These are phyloP conservation scores for Protophormia terraenovae DNA, from an alignment of 2,888 invertebrate species.

Conservation along the genomic window DNA sequence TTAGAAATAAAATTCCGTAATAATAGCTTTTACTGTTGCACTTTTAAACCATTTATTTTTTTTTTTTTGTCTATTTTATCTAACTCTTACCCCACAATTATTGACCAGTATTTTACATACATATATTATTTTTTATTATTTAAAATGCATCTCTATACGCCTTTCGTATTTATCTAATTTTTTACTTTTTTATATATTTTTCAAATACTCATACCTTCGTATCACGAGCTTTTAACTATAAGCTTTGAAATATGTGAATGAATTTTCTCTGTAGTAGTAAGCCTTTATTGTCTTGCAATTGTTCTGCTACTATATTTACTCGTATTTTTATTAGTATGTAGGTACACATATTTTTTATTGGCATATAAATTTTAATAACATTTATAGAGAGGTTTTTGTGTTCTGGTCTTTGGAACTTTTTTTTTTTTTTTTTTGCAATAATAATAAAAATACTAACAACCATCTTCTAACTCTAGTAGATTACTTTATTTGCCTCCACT, in stretches of 20 bases:
- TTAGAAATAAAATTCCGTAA: too few relatives aligned
- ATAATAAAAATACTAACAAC: conserved; percentile 3
- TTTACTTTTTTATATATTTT: neutral
- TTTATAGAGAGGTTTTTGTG: conserved; percentile 39
- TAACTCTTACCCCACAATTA: neutral
- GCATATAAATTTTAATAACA: conserved; percentile 61
- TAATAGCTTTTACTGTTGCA: too few relatives aligned
- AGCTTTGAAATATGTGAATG: neutral
- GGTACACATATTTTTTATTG: conserved; percentile 48
- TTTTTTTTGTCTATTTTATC: neutral
- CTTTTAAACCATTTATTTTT: neutral
- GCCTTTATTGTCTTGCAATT: conserved; percentile 27
- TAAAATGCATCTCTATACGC: neutral
- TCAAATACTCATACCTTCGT: neutral
- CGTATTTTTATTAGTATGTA: too few relatives aligned
- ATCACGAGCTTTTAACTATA: neutral
- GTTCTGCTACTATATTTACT: neutral
- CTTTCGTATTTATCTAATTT: neutral
- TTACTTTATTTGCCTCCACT: neutral
- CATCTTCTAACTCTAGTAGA: neutral
- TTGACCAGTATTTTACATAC: neutral
- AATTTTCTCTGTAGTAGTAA: too few relatives aligned
- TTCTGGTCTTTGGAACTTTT: conserved; percentile 19
- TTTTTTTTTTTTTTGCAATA: neutral
- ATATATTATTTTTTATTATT: neutral